These are phyloP conservation scores for Athripsodes cinereus DNA, from an alignment of 2,888 invertebrate species.

Conservation along the genomic window DNA sequence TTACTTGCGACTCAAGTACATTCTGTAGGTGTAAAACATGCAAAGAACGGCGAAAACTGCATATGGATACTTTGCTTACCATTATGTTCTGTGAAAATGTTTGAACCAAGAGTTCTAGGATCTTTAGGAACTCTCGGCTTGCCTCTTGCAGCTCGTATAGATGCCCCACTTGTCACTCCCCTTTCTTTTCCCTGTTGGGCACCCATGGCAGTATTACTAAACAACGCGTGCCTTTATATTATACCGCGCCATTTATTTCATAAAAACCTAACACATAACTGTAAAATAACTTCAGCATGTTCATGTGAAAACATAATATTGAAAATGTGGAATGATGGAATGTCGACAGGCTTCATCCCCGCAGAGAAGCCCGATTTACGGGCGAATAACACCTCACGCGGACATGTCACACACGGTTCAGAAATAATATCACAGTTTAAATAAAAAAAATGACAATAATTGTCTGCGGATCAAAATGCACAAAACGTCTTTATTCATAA, in stretches of 20 bases:
- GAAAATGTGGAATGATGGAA: conserved; percentile 4
- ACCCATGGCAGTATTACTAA: conserved; percentile 58
- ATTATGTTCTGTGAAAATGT: conserved; percentile 92
- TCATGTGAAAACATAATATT: conserved; percentile 14
- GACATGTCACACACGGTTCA: not conserved
- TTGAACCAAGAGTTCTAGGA: conserved; percentile 77
- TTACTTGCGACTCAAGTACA: not conserved
- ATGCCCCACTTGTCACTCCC: conserved; percentile 65
- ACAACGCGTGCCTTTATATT: conserved; percentile 6
- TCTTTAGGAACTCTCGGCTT: conserved; percentile 75
- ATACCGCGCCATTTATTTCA: conserved; percentile 14
- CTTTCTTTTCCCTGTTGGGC: conserved; percentile 93
- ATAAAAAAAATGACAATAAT: conserved; percentile 25
- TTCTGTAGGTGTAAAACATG: not conserved
- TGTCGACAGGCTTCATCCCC: conserved; percentile 18
- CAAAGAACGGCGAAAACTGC: not conserved
- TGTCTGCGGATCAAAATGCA: conserved; percentile 33
- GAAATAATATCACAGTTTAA: not conserved
- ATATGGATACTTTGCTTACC: conserved; percentile 57
- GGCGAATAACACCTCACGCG: conserved; percentile 3
- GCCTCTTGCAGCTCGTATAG: conserved; percentile 67
- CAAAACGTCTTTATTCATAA: conserved; percentile 5
- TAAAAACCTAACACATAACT: conserved; percentile 9
- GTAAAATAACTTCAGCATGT: conserved; percentile 1
- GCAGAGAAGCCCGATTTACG: conserved; percentile 11